phyloP scores from a whole-genome alignment of 2,113 vertebrate species.

The Danio rerio region DNA sequence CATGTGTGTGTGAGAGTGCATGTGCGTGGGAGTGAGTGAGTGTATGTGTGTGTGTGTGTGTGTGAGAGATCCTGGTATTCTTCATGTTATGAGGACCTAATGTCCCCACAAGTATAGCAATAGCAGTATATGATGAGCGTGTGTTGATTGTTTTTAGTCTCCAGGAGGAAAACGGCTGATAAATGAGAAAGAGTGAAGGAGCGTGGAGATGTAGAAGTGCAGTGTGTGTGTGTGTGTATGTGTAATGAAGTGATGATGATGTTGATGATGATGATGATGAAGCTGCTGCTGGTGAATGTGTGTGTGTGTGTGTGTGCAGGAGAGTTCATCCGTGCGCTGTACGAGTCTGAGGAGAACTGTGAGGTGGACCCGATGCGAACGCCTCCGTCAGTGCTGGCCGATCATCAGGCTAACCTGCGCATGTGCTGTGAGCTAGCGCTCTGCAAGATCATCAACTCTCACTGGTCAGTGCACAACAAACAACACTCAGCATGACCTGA shows the following conservation, averaged over 20 bases:
- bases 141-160: too few species aligned
- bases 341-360: slow-evolving; percentile 98
- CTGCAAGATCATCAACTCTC: slow-evolving; percentile 98
- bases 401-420: slow-evolving; percentile 96
- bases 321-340: slow-evolving; percentile 97
- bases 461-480: slow-evolving; percentile 76
- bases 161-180: too few species aligned
- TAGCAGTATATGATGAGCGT: too few species aligned
- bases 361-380: slow-evolving; percentile 97
- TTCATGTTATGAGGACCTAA: too few species aligned
- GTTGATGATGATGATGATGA: not conserved
- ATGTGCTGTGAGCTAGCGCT: slow-evolving; percentile 98
- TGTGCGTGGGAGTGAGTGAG: not conserved
- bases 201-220: too few species aligned
- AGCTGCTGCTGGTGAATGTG: not conserved
- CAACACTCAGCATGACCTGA: too few species aligned
- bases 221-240: not conserved
- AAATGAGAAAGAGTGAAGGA: too few species aligned
- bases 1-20: not conserved
- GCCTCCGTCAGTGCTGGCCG: slow-evolving; percentile 87
- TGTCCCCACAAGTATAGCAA: too few species aligned
- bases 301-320: slow-evolving; percentile 70
- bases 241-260: not conserved
- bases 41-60: not conserved
- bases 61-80: not conserved